These are phyloP conservation scores for Hemistola chrysoprasaria DNA, from an alignment of 2,888 invertebrate genomes.

Conservation along the genomic window DNA sequence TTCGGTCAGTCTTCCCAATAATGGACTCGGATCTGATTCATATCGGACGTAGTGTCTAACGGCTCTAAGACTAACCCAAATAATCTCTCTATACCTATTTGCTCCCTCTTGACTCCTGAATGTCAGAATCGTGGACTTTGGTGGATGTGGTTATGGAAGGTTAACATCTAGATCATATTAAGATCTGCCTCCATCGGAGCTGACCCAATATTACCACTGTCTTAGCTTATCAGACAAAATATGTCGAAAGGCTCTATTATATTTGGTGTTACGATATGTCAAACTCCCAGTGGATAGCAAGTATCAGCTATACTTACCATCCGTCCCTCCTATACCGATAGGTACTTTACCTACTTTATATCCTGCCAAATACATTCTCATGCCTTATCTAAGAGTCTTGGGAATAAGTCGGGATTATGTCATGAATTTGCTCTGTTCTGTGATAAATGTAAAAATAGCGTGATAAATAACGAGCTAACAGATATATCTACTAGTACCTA, in stretches of 20 bases:
- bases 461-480: constrained; percentile 33
- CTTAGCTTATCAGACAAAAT: constrained; percentile 5
- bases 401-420: constrained; percentile 41
- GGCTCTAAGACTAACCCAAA: too few species aligned
- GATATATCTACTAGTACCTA: constrained; percentile 1
- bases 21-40: too few species aligned
- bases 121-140: too few species aligned
- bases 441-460: constrained; percentile 43
- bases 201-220: too few species aligned
- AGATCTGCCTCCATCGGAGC: too few species aligned
- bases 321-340: constrained; percentile 14
- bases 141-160: too few species aligned
- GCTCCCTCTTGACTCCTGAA: too few species aligned
- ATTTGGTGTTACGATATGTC: constrained; percentile 20
- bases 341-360: constrained; percentile 35
- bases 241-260: constrained; percentile 19
- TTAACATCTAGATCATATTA: too few species aligned
- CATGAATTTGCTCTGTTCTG: constrained; percentile 32
- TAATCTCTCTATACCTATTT: too few species aligned
- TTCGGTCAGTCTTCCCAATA: too few species aligned
- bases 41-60: too few species aligned
- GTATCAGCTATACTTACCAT: constrained; percentile 9
- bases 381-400: constrained; percentile 34
- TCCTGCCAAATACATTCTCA: constrained; percentile 36
- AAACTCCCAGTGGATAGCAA: constrained; percentile 21